Evolutionary conservation across 2,113 vertebrate species (phyloP).

Genomic region (Rhabdornis inornatus): DNA sequence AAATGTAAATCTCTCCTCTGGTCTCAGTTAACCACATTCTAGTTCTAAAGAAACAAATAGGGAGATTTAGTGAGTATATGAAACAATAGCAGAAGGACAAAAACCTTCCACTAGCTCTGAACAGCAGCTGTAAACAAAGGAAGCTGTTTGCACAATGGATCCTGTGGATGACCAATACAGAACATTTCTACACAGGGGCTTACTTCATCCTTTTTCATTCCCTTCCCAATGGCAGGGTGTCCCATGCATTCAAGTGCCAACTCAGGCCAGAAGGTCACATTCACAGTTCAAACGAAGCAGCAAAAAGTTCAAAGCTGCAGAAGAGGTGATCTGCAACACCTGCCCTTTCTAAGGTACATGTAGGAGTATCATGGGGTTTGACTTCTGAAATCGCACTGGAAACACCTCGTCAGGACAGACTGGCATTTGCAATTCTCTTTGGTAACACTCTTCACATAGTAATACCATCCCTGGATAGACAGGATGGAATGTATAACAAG

Average conservation of each 20-base stretch:
- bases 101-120: background rate
- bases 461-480: background rate
- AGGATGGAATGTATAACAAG: background rate
- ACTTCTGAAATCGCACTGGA: background rate
- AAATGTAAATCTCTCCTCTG: background rate
- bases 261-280: background rate
- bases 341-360: rapidly evolving
- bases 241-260: background rate
- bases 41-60: background rate
- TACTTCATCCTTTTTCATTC: background rate
- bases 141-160: background rate
- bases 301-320: background rate
- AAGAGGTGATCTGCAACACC: background rate
- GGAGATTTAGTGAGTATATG: background rate
- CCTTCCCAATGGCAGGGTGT: background rate
- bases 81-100: background rate
- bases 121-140: background rate
- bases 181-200: background rate
- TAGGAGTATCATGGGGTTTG: background rate
- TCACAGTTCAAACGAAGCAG: background rate
- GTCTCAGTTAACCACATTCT: background rate
- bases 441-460: background rate
- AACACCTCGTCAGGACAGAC: background rate
- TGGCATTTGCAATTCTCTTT: background rate
- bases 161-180: background rate